Base-by-base conservation (phyloP, 2,888 invertebrate genomes). In the Agelastica alni region DNA sequence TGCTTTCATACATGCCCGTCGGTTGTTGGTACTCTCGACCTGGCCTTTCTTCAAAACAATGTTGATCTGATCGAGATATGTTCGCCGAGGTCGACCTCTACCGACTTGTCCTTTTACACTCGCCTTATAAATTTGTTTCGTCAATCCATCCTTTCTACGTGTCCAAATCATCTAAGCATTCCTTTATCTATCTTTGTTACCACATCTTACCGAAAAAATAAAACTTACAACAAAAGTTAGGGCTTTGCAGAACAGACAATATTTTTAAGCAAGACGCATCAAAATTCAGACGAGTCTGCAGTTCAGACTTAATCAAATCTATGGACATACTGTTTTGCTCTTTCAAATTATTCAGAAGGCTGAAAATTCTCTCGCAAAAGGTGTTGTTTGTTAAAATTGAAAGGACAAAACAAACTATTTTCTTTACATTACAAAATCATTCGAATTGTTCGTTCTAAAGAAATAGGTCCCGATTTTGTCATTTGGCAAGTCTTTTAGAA, bases 361-460 rank as follows among this genome's bases (percentile, higher is more conserved):
- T 32, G 9, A 32, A 32, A 9, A 48, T 31, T 28, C 2, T 48
- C 9, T 48, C 31, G 18, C 30, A 48, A 48, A 48, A 48, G 12
- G 37, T 30, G 26, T 48, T 48, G 4, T 18, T 48, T 4, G 9
- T 48, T 22, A 39, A 10, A 30, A 48, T 39, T 6, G 39, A 39
- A 2, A 17, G 4, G 26, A 17, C 30, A 16, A 48, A 48, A 32
- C 22, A 2, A 26, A 47, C 47, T 9, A 37, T 26, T 37, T 37
- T 28, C n/a, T 28, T 28, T 14, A 26, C 13, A 22, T 47, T 7
- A 28, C 16, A 22, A 46, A 46, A 14, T 22, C 14, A 12, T 18
- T 12, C 9, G 20, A 36, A 4, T 1, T 22, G 9, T 36, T 20
- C n/a, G 16, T 37, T 34, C n/a, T 37, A 26, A 47, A 37, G 9